Evolutionary conservation across 1,140 invertebrate genomes (phyloP), one percentile per base, ranked within the genome.

Genomic region (Nylanderia fulva): DNA sequence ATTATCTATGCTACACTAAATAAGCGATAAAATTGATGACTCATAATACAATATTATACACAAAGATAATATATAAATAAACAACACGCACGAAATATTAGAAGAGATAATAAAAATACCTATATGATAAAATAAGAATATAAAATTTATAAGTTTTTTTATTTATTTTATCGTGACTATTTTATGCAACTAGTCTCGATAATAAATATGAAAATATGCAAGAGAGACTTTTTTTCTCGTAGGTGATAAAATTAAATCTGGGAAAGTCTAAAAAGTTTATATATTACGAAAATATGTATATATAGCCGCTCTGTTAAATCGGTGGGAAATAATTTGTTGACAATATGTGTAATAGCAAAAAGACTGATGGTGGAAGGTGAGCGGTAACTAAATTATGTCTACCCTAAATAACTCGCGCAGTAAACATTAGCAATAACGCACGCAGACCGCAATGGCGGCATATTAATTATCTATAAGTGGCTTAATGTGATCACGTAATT

Each of bases 351-450:
- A 54, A 58, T 82, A 72, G 58, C 52, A 82, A 82, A 79, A 82
- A 82, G 24, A 42, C 52, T 56, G 13, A 24, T 15, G 13, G 36
- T 15, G 63, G 63, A 68, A 79, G 63, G 54, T 69, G 63, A 79
- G 76, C 63, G 76, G 5, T 80, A 80, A 80, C 69, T 69, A 71
- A 80, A 80, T 80, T 82, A 82, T 58, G 36, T 36, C 42, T 54
- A 61, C 66, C 18, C 66, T 24, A 58, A 60, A 82, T 58, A 82
- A 27, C 52, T 0, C n/a, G 52, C 29, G 29, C 29, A 3, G 36
- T 71, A 71, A 82, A 71, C 48, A 82, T 82, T 71, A 71, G 66
- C 77, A 71, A 71, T 80, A 71, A 58, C 13, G 52, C 21, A 8
- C 48, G 29, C 33, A 18, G 48, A 15, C 33, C 21, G 52, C 42